Base-by-base conservation (phyloP, 2,888 invertebrate species). In the Lithophane leautieri region DNA sequence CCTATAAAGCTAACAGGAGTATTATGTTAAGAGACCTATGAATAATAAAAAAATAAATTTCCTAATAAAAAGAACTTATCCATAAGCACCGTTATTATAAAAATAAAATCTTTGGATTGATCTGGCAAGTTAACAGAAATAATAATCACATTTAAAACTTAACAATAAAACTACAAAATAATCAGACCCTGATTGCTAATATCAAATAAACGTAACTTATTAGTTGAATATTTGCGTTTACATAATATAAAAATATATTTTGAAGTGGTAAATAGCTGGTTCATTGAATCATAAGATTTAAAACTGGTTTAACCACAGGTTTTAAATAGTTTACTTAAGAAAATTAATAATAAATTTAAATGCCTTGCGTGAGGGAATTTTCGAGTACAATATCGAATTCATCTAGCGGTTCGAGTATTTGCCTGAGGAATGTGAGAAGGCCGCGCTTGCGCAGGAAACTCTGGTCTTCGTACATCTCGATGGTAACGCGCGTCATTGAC, bases 401-500 rank as follows among this genome's bases (percentile, higher is more conserved):
- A 91, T 98, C 98, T 60, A 99, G 97, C 25, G 99, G 98, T 91
- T 98, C 98, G 65, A 99, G 97, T 92, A 99, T 99, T 95, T 99
- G 98, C 85, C 98, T 97, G 78, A 99, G 97, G 96, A 99, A 99
- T 86, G 98, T 98, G 79, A 98, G 97, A 58, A 99, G 97, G 73
- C 98, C 98, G 72, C 98, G 97, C 90, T 98, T 98, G 75, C 99
- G 97, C 79, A 99, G 97, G 94, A 99, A 99, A 72, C 99, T 99
- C 88, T 98, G 98, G 91, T 99, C 99, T 92, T 99, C 99, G 92
- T 99, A 99, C 99, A 99, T 98, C 92, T 99, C 99, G 12, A 97
- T 94, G 0, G 99, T 99, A 9, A 99, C 98, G 81, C 99, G 98
- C 28, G 99, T 98, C 90, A 98, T 97, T 3, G 99, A 98, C 97